Base-by-base conservation (phyloP, 2,888 invertebrate genomes). In the Sthenelais limicola region DNA sequence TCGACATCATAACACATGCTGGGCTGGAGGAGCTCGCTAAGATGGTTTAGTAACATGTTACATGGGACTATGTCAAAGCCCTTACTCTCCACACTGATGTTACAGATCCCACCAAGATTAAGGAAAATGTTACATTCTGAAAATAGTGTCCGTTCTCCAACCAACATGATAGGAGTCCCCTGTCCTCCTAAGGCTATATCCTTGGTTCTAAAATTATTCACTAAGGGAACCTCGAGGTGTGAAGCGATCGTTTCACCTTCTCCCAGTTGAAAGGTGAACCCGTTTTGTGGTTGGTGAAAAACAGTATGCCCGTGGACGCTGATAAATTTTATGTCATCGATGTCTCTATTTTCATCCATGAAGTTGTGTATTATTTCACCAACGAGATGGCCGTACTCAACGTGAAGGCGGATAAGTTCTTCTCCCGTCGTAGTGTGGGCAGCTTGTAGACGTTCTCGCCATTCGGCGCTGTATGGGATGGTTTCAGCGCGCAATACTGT, bases 41-140 rank as follows among this genome's bases (percentile, higher is more conserved):
- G 76, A 12, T 76, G 71, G 72, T 86, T 86, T 7, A 85, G 76
- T 12, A 84, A 76, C 51, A 79, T 81, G 75, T 86, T 86, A 73
- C 84, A 84, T 1, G 84, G 81, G 72, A 82, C 81, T n/a, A 85
- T 76, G 73, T 86, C 86, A 68, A 76, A 81, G 0, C 82, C 84
- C 47, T 76, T 67, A 0, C 79, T 82, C 38, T 73, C 75, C 4
- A 81, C 71, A 2, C 83, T 82, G 15, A 85, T 79, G 68, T 83
- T 84, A 26, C 83, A 82, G 56, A 86, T 84, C 4, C 86, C 86
- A 0, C 86, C 85, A 0, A 86, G 78, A 74, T 85, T 86, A 1
- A 86, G 72, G 71, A 84, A 85, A 21, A 85, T 74, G 48, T 83
- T 82, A 56, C 80, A 79, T 33, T 81, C 73, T 24, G 77, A 71